These are phyloP conservation scores for Oscheius sp. DNA, from an alignment of 2,888 invertebrate genomes.

Conservation along the genomic window DNA sequence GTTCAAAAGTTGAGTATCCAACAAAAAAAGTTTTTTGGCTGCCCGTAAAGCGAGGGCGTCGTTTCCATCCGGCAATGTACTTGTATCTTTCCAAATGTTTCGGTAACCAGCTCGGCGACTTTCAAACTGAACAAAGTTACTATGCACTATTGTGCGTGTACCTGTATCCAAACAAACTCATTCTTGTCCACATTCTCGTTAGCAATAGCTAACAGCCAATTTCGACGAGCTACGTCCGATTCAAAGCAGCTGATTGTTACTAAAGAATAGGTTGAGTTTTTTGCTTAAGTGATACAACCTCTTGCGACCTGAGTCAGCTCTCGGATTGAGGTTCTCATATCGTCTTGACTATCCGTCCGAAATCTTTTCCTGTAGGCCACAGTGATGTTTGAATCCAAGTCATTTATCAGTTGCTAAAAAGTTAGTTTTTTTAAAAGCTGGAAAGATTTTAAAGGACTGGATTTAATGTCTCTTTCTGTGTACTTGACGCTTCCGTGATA, in stretches of 20 bases:
- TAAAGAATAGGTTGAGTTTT: constrained; percentile 7
- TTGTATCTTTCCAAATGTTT: constrained; percentile 44
- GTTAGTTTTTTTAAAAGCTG: too few species aligned
- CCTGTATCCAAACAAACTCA: constrained; percentile 46
- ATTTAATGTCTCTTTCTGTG: too few species aligned
- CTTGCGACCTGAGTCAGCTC: neutral
- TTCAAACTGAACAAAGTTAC: constrained; percentile 39
- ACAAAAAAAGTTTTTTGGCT: constrained; percentile 29
- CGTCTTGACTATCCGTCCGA: constrained; percentile 41
- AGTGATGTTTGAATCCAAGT: constrained; percentile 2
- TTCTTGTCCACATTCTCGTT: constrained; percentile 47
- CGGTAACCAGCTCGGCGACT: constrained; percentile 45
- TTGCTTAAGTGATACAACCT: neutral
- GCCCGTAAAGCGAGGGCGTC: constrained; percentile 44
- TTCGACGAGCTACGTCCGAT: constrained; percentile 51
- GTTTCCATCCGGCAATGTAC: constrained; percentile 37
- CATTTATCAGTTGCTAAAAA: neutral
- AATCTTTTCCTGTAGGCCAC: constrained; percentile 30
- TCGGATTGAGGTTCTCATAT: constrained; percentile 41
- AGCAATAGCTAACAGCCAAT: constrained; percentile 46
- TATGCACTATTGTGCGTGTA: too few species aligned
- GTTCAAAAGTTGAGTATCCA: constrained; percentile 49
- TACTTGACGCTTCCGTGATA: too few species aligned
- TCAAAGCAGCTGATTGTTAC: constrained; percentile 62
- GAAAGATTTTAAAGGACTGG: too few species aligned